A percentile compares a stretch with the other conserved stretches of the same genome.
phyloP scores from a whole-genome alignment of 2,888 invertebrate species.

The Torymus texanus region DNA sequence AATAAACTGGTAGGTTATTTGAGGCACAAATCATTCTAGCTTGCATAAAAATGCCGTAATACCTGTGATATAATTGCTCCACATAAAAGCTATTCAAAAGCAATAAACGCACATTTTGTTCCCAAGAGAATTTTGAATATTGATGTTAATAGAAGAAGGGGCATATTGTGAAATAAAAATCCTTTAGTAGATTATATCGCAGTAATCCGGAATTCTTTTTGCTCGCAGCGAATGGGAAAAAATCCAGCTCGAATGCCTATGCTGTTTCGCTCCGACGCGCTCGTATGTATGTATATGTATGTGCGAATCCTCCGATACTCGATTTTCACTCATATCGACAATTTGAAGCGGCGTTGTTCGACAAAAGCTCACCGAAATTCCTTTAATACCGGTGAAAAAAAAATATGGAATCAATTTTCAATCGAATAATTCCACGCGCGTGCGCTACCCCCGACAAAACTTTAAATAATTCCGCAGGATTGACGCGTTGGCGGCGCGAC shows the following conservation, averaged over 20 bases:
- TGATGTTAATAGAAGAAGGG: background rate
- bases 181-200: slow-evolving; percentile 11
- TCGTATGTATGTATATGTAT: too few relatives aligned
- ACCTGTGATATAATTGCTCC: background rate
- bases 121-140: slow-evolving; percentile 10
- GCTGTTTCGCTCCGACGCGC: background rate
- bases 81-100: background rate
- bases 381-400: slow-evolving; percentile 19
- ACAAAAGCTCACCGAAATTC: slow-evolving; percentile 30
- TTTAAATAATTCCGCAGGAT: too few relatives aligned
- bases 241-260: slow-evolving; percentile 17
- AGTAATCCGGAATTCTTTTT: slow-evolving; percentile 30
- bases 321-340: slow-evolving; percentile 37
- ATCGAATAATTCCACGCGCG: background rate
- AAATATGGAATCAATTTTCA: slow-evolving; percentile 27
- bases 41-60: background rate
- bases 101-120: background rate
- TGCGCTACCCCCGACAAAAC: background rate
- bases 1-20: too few relatives aligned
- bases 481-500: too few relatives aligned
- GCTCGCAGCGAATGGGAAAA: slow-evolving; percentile 8
- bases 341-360: slow-evolving; percentile 8
- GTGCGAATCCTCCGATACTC: slow-evolving; percentile 22
- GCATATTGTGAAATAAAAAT: slow-evolving; percentile 11
- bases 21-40: too few relatives aligned